Evolutionary conservation across 2,113 vertebrate genomes (phyloP), one percentile per base, ranked within the genome.

Genomic region (Callionymus lyra): DNA sequence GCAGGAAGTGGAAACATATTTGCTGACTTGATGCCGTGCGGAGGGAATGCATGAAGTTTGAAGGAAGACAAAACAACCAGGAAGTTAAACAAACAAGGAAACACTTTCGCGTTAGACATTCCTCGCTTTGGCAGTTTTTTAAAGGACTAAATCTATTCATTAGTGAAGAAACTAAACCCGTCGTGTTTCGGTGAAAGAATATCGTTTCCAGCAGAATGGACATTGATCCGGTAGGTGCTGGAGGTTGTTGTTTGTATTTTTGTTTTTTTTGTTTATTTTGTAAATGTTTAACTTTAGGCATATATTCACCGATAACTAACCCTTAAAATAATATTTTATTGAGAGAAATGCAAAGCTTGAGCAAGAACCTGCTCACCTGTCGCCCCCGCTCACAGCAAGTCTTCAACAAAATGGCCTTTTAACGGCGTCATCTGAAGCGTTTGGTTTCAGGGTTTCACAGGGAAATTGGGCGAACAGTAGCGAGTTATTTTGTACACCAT

Each of bases 171-270:
- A 47, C n/a, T 18, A 12, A 0, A 15, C 0, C 31, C 38, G 1
- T 0, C 15, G 2, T 12, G 10, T 19, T 36, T 6, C 4, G 2
- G n/a, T n/a, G 41, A n/a, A 51, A 39, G 38, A 10, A 5, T 17
- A 2, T 17, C 11, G 35, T 52, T 51, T 47, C 43, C 48, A 15
- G 17, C 63, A 56, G 43, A 14, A 82, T 82, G 78, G 68, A 76
- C 47, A 33, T 12, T 3, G 76, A 82, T 65, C 68, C 70, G 76
- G 80, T 82, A 71, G 36, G 80, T 69, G 46, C 44, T 15, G 12
- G 11, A 6, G 12, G 6, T 11, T 4, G 10, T 9, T 6, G 37
- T 31, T 34, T 44, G 16, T 53, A 15, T 44, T 49, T 10, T 27
- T 27, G 21, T 8, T 8, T 27, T 27, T 27, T 27, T 27, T 27